Percentiles rank a stretch among this genome's conserved stretches.
These are phyloP conservation scores for Heterocephalus glaber DNA, from an alignment of 2,113 vertebrate species.

Conservation along the genomic window DNA sequence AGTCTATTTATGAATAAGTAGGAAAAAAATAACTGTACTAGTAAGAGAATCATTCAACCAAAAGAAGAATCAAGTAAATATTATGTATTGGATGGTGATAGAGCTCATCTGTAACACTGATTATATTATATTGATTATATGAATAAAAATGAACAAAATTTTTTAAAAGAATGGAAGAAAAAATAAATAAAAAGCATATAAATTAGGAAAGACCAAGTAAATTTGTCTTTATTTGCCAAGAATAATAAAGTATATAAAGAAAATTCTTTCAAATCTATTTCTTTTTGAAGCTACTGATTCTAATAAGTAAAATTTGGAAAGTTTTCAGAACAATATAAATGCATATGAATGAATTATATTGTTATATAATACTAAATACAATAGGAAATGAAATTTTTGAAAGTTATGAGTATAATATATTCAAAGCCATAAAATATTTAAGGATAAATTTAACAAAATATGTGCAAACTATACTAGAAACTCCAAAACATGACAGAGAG, in stretches of 20 bases:
- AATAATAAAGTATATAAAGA: neutral
- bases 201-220: neutral
- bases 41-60: slow-evolving; percentile 35
- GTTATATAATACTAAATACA: neutral
- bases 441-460: neutral
- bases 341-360: neutral
- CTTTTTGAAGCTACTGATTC: neutral
- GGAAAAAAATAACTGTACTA: slow-evolving; percentile 58
- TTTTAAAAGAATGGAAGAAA: too few species aligned
- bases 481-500: neutral
- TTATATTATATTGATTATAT: slow-evolving; percentile 76
- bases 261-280: neutral
- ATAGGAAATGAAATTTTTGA: neutral
- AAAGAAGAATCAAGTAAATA: slow-evolving; percentile 13
- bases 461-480: neutral
- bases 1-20: slow-evolving; percentile 57
- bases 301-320: neutral
- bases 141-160: slow-evolving; percentile 78
- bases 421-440: neutral
- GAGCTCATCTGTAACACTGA: slow-evolving; percentile 68
- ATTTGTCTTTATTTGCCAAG: neutral
- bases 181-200: neutral
- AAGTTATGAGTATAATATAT: neutral
- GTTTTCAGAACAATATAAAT: neutral
- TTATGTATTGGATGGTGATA: slow-evolving; percentile 61